A percentile compares a stretch with the other conserved stretches of the same genome.
Evolutionary conservation across 2,888 invertebrate species (phyloP).

Genomic region (Lasioglossum oenotherae): DNA sequence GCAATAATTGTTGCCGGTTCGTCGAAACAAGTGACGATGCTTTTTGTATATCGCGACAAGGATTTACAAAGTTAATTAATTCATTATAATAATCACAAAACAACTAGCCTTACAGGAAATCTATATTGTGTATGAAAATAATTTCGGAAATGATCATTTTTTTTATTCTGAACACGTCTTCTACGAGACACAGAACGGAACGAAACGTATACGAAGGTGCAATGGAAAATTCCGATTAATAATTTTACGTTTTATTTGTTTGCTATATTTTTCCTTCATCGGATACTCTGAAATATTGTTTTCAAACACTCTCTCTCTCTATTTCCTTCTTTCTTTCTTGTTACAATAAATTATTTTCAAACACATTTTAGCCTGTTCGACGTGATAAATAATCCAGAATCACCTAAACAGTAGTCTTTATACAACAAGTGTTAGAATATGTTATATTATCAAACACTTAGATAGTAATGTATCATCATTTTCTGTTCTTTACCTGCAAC

Average conservation of each 20-base stretch:
- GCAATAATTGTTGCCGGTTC: conserved; percentile 8
- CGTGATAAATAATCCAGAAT: conserved; percentile 68
- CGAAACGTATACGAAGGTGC: conserved; percentile 18
- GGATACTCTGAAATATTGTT: not conserved
- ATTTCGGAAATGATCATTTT: conserved; percentile 33
- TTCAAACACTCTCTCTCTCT: not conserved
- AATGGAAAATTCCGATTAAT: conserved; percentile 38
- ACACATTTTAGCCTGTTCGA: conserved; percentile 60
- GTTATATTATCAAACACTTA: conserved; percentile 72
- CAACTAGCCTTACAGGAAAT: conserved; percentile 23
- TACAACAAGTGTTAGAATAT: conserved; percentile 72
- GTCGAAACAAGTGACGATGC: conserved; percentile 26
- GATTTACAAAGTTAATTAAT: conserved; percentile 13
- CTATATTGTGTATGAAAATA: conserved; percentile 58
- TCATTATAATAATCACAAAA: not conserved
- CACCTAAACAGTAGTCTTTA: conserved; percentile 62
- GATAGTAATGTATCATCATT: conserved; percentile 62
- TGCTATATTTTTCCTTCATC: conserved; percentile 16
- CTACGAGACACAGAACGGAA: conserved; percentile 24
- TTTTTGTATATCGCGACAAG: conserved; percentile 23
- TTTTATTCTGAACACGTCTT: not conserved
- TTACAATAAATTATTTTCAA: conserved; percentile 64
- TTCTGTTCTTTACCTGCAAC: conserved; percentile 55
- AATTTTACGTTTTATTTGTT: conserved; percentile 23
- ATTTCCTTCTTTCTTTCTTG: not conserved